Evolutionary conservation across 35 echinoderm and acorn worm genomes (phyloP), one percentile per base, ranked within the genome.

Genomic region (Apostichopus californicus): DNA sequence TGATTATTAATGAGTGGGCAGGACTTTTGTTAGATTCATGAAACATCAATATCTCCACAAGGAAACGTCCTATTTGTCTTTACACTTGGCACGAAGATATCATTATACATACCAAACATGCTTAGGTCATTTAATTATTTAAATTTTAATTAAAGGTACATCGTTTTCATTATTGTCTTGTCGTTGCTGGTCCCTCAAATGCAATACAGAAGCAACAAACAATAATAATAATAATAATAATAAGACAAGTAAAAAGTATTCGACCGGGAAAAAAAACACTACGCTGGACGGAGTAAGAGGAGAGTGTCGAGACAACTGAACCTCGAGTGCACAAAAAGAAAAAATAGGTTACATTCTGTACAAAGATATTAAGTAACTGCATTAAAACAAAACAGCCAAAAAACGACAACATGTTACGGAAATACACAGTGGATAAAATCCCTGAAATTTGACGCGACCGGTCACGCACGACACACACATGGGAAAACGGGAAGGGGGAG

Each of bases 281-380:
- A 73, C 70, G 70, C 70, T 73, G 70, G 70, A 73, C 70, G 70
- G 70, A 73, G 70, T 73, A 6, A 17, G n/a, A 73, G 70, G 70
- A 18, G 5, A 73, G 14, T 73, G 70, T 17, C n/a, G 70, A 21
- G 18, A 73, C 70, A 21, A 73, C n/a, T 15, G 5, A 73, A 73
- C 70, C 70, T 73, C 70, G 70, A 73, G 15, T 73, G 70, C 9
- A 73, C 70, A 17, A 73, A 20, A 73, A 73, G 14, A 6, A 73
- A 15, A 17, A 6, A 73, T 15, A 73, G 13, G 70, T 73, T 21
- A 73, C 70, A 73, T 17, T 73, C 70, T 73, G 70, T 61, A 61
- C 58, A 61, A 61, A 8, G 58, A 61, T 61, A 61, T 61, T 61
- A 61, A 61, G 4, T 61, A 61, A 61, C 9, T 73, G 10, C 11